Percentiles rank a stretch among this genome's conserved stretches.
These are phyloP conservation scores for Drosophila barbarae DNA, from an alignment of 2,888 invertebrate genomes.

Conservation along the genomic window DNA sequence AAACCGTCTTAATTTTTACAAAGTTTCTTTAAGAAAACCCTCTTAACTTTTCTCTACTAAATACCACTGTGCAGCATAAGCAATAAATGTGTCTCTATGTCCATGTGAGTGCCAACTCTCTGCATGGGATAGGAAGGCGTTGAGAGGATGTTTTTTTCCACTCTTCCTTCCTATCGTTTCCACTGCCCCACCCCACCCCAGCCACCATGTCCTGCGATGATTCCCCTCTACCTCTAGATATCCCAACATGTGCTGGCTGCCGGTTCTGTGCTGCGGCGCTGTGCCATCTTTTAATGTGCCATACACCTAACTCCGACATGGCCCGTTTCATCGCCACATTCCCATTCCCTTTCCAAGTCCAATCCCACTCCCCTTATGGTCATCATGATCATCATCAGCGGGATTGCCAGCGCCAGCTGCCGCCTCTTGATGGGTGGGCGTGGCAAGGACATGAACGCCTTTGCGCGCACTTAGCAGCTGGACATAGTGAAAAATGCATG, in stretches of 20 bases:
- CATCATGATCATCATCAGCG: slow-evolving; percentile 37
- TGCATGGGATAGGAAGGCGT: slow-evolving; percentile 47
- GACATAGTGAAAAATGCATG: slow-evolving; percentile 67
- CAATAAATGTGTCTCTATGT: slow-evolving; percentile 44
- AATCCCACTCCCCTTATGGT: slow-evolving; percentile 25
- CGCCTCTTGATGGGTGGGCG: slow-evolving; percentile 56
- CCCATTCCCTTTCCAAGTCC: background rate
- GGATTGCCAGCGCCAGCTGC: slow-evolving; percentile 41
- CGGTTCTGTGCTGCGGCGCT: background rate
- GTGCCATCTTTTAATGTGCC: slow-evolving; percentile 63
- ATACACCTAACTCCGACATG: slow-evolving; percentile 49
- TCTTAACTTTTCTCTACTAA: too few relatives aligned
- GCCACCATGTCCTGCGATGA: background rate
- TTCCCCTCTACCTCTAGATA: slow-evolving; percentile 36
- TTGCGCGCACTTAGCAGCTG: slow-evolving; percentile 49
- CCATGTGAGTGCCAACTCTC: slow-evolving; percentile 44
- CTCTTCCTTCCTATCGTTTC: slow-evolving; percentile 10
- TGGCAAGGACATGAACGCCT: slow-evolving; percentile 52
- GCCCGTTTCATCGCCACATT: slow-evolving; percentile 28
- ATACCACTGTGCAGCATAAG: slow-evolving; percentile 44
- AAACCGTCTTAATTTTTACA: background rate
- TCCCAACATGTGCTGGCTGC: slow-evolving; percentile 39
- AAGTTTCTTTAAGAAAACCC: background rate
- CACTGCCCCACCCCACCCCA: background rate
- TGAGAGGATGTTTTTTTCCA: slow-evolving; percentile 41